A percentile compares a stretch with the other conserved stretches of the same genome.
Conservation (phyloP, 2,888 invertebrate species). For the Desoria tigrina region DNA sequence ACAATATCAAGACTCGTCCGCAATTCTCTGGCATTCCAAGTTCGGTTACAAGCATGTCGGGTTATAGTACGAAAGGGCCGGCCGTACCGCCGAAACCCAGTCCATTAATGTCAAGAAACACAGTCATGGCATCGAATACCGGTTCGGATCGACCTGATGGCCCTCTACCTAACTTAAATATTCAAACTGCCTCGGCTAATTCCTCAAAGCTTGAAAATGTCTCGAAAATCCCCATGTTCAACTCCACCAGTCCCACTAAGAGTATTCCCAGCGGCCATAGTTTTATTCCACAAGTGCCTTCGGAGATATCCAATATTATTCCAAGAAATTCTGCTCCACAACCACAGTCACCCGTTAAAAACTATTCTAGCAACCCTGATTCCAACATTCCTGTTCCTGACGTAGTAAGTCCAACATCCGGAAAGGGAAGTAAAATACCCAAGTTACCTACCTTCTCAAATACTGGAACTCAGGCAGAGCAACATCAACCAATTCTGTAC, state of each 20-base stretch:
- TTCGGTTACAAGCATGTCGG: not conserved
- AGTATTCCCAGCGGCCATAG: not conserved
- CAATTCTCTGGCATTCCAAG: not conserved
- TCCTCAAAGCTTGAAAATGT: too few relatives aligned
- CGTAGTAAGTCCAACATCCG: not conserved
- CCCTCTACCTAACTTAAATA: not conserved
- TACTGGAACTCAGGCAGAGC: too few relatives aligned
- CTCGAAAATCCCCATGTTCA: not conserved
- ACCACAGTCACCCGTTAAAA: not conserved
- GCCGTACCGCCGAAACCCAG: constrained; percentile 13
- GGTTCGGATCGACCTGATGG: not conserved
- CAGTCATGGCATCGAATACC: not conserved
- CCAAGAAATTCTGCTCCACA: not conserved
- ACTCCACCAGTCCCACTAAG: constrained; percentile 1
- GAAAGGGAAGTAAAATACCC: constrained; percentile 20
- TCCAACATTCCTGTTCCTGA: too few relatives aligned
- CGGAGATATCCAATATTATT: not conserved
- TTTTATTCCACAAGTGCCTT: not conserved
- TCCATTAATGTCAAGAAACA: not conserved
- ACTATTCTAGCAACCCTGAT: too few relatives aligned
- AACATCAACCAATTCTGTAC: too few relatives aligned
- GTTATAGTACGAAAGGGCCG: not conserved
- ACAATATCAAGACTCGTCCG: not conserved
- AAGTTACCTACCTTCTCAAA: constrained; percentile 22
- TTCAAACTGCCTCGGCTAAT: not conserved